Evolutionary conservation across 2,888 invertebrate genomes (phyloP), one percentile per base, ranked within the genome.

Genomic region (Tetanocera ferruginea): DNA sequence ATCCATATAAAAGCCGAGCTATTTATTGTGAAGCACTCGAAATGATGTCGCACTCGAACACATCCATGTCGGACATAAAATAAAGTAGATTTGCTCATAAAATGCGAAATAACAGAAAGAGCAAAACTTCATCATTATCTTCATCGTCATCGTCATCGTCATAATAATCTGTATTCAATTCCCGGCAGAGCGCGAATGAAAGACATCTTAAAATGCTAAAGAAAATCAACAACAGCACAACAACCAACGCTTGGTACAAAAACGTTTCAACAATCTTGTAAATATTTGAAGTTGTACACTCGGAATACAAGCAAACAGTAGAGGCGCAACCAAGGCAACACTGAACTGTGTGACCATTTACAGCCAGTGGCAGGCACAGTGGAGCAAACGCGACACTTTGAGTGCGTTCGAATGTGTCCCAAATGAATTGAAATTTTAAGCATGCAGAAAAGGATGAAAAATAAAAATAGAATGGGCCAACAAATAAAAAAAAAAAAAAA

Each of bases 391-490:
- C 62, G 25, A 34, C n/a, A 1, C n/a, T 9, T 66, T 37, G 37
- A 23, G 23, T 23, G 23, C 23, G 67, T 37, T 28, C 74, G 78
- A 78, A 82, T 79, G 80, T 79, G 70, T 79, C 82, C 81, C 81
- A 78, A 81, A 80, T 80, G 81, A 81, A 82, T 82, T 81, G 81
- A 75, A 55, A 66, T 74, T 69, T 73, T 28, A 69, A 69, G 69
- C 34, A 31, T 51, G 64, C 74, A 55, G 43, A 43, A 43, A 43
- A n/a, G 62, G 19, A n/a, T 19, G 9, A 3, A 19, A 51, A 62
- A 25, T n/a, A n/a, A n/a, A n/a, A n/a, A n/a, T n/a, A n/a, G n/a
- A n/a, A n/a, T n/a, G n/a, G n/a, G n/a, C n/a, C n/a, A n/a, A 28
- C 6, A 62, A 14, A 28, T 25, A 14, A 14, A 11, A 5, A 62